Percentiles rank a stretch among this genome's conserved stretches.
These are phyloP conservation scores for Acanthurus leucopareius DNA, from an alignment of 2,797 vertebrate species.

Conservation along the genomic window DNA sequence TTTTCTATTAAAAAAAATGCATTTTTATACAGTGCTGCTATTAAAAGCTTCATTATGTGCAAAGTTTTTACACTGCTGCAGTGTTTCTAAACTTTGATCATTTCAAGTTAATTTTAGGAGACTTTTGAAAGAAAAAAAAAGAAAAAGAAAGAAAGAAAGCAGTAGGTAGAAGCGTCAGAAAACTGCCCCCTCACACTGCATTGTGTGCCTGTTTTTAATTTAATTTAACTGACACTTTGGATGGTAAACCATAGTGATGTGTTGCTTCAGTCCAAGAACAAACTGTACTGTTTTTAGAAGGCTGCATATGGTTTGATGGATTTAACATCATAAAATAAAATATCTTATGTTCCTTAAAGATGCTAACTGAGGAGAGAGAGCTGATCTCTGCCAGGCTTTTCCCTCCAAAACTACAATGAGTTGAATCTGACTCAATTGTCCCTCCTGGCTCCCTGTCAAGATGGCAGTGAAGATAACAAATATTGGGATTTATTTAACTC, in stretches of 20 bases:
- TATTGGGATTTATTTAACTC: too few relatives aligned
- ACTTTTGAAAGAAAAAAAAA: neutral
- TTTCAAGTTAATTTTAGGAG: neutral
- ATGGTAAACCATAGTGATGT: neutral
- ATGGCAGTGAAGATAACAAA: too few relatives aligned
- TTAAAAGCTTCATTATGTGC: too few relatives aligned
- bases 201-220: neutral
- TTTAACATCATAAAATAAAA: neutral
- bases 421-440: too few relatives aligned
- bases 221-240: neutral
- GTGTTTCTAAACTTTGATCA: neutral
- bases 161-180: neutral
- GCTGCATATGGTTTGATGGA: conserved; percentile 12
- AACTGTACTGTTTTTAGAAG: conserved; percentile 15
- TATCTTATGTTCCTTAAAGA: neutral
- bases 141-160: neutral
- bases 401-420: too few relatives aligned
- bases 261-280: conserved; percentile 15
- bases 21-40: neutral
- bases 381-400: too few relatives aligned
- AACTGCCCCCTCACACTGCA: neutral
- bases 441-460: too few relatives aligned
- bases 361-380: too few relatives aligned
- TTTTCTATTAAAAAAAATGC: too few relatives aligned
- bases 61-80: neutral